Evolutionary conservation across 2,797 vertebrate genomes (phyloP), one percentile per base, ranked within the genome.

Genomic region (Mormyrus proboscirostris): DNA sequence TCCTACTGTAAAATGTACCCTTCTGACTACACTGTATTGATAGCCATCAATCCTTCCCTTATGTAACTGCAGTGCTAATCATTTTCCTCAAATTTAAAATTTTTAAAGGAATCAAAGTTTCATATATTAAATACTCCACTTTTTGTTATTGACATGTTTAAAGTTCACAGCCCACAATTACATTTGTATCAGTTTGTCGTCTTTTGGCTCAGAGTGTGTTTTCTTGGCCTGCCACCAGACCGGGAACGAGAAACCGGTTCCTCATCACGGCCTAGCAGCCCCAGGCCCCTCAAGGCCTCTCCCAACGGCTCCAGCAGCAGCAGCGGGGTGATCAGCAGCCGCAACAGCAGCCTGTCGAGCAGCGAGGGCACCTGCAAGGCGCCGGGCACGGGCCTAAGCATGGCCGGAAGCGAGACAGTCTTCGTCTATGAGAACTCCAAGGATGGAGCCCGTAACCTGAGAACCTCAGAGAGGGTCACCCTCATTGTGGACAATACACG

Each of bases 401-500:
- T 93, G 19, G 95, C 95, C 47, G 89, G 93, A 10, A 96, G 95
- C 51, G 98, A 99, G 92, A 98, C 99, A 97, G 97, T 99, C 51
- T 99, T 98, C 91, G 96, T 99, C 6, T 99, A 99, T 9, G 99
- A 99, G 92, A 99, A 96, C 84, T 94, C 95, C 57, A 99, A 99
- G 93, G 98, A 99, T 91, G 96, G 96, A 33, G 95, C 95, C 90
- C 96, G 98, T 89, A 99, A 94, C 38, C 88, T 97, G 19, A 94
- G 98, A 89, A 97, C 97, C 0, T 97, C 97, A 0, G 98, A 99
- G 93, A 96, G 98, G 93, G 98, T 99, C 69, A 99, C 99, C 0
- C 95, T 99, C 10, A 99, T 99, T 41, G 98, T 99, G 91, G 99
- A 99, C 94, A 99, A 98, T 94, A 99, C 98, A 8, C 97, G 98